These are phyloP conservation scores for Ochotona princeps DNA, from an alignment of 2,113 vertebrate species.

Conservation along the genomic window DNA sequence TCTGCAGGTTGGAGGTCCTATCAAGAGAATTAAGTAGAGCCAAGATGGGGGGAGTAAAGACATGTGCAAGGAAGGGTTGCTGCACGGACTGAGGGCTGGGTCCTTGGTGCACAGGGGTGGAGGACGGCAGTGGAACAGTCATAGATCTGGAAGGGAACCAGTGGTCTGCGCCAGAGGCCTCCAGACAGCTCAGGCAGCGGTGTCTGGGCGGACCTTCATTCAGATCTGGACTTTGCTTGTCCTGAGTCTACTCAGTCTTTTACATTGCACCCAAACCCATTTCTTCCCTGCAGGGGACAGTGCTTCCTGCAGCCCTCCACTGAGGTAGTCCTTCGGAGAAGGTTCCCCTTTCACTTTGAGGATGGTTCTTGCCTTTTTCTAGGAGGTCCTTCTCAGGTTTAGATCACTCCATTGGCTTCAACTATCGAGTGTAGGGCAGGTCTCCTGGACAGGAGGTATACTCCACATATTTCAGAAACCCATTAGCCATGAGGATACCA, in stretches of 20 bases:
- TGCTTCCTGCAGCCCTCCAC: constrained; percentile 26
- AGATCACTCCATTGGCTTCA: constrained; percentile 68
- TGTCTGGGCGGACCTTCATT: constrained; percentile 58
- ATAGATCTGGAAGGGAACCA: constrained; percentile 53
- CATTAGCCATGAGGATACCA: constrained; percentile 16
- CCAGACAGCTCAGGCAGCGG: constrained; percentile 63
- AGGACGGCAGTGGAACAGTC: constrained; percentile 51
- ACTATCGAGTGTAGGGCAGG: constrained; percentile 58
- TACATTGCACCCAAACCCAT: constrained; percentile 57
- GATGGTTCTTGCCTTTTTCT: constrained; percentile 56
- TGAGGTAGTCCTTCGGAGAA: constrained; percentile 29
- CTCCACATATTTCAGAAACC: constrained; percentile 26
- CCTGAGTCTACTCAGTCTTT: constrained; percentile 56
- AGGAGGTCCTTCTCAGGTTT: constrained; percentile 71
- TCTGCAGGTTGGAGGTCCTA: constrained; percentile 6
- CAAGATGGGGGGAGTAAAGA: neutral
- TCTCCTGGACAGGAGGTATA: constrained; percentile 55
- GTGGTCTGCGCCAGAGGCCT: constrained; percentile 51
- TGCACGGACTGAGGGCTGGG: neutral
- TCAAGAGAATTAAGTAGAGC: neutral
- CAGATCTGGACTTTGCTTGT: constrained; percentile 61
- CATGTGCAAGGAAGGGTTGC: neutral
- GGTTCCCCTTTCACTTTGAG: constrained; percentile 63
- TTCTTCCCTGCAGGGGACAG: constrained; percentile 4
- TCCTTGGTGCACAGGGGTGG: constrained; percentile 35